Conservation (phyloP, 1,140 invertebrate genomes). For the Psix sp. region DNA sequence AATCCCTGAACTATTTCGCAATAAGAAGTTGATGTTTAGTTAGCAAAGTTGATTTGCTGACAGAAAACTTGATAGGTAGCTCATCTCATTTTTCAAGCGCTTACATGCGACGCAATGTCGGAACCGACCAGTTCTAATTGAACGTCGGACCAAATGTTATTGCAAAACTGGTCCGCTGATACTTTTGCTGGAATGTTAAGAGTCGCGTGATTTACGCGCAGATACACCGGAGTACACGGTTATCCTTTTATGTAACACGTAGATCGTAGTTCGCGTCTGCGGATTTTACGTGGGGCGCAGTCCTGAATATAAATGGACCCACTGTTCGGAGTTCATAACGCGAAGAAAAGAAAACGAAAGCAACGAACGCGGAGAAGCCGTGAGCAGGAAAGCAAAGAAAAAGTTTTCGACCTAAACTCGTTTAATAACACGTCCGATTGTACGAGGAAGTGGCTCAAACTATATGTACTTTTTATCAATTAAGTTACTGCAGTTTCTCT, state of each 20-base stretch:
- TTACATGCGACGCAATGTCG: too few relatives aligned
- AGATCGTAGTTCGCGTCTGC: constrained; percentile 44
- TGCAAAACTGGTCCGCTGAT: too few relatives aligned
- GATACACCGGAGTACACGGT: constrained; percentile 12
- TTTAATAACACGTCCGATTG: constrained; percentile 38
- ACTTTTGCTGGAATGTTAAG: constrained; percentile 35
- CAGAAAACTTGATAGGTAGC: too few relatives aligned
- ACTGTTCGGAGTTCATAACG: constrained; percentile 28
- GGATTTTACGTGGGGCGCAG: constrained; percentile 35
- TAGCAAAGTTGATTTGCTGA: neutral
- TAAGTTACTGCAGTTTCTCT: too few relatives aligned
- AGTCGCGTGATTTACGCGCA: constrained; percentile 31
- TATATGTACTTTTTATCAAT: too few relatives aligned
- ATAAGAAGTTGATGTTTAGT: constrained; percentile 4
- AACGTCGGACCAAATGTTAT: too few relatives aligned
- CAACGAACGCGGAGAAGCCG: constrained; percentile 23
- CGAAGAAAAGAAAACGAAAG: constrained; percentile 54
- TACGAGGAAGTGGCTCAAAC: too few relatives aligned
- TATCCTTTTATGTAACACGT: constrained; percentile 51
- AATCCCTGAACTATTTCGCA: constrained; percentile 4
- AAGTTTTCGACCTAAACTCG: constrained; percentile 31
- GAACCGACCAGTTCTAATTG: too few relatives aligned
- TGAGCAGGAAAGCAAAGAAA: constrained; percentile 32
- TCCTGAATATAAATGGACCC: constrained; percentile 53
- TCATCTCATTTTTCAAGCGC: too few relatives aligned